phyloP scores from a whole-genome alignment of 1,140 invertebrate genomes.

The Triops longicaudatus region DNA sequence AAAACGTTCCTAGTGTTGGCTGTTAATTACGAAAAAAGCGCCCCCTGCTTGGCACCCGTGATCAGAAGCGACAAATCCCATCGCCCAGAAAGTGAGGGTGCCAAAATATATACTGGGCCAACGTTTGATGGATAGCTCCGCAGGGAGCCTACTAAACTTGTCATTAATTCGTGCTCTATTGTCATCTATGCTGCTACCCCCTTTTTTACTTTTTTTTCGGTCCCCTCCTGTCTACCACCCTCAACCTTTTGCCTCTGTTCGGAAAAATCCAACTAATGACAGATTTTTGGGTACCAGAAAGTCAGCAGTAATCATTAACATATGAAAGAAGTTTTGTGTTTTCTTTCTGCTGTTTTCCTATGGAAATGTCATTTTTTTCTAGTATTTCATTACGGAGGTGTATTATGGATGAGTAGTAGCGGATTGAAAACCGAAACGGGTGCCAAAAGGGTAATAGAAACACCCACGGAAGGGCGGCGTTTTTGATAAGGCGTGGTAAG shows the following conservation, averaged over 20 bases:
- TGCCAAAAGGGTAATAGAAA: slow-evolving; percentile 10
- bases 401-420: not conserved
- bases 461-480: not conserved
- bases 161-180: slow-evolving; percentile 12
- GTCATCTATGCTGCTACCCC: not conserved
- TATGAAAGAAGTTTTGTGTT: not conserved
- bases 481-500: slow-evolving; percentile 8
- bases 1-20: not conserved
- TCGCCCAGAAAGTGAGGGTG: not conserved
- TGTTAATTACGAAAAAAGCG: slow-evolving; percentile 1
- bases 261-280: not conserved
- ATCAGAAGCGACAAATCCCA: not conserved
- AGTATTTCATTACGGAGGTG: not conserved
- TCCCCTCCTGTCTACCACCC: not conserved
- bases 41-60: not conserved
- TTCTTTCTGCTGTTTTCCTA: not conserved
- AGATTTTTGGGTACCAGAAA: not conserved
- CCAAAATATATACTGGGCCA: not conserved
- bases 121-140: not conserved
- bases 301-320: not conserved
- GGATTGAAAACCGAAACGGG: not conserved
- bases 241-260: not conserved
- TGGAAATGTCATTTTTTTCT: not conserved
- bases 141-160: not conserved
- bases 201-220: not conserved